These are phyloP conservation scores for Spongilla lacustris DNA, from an alignment of 37 sponge, comb jelly and placozoan genomes.

Conservation along the genomic window DNA sequence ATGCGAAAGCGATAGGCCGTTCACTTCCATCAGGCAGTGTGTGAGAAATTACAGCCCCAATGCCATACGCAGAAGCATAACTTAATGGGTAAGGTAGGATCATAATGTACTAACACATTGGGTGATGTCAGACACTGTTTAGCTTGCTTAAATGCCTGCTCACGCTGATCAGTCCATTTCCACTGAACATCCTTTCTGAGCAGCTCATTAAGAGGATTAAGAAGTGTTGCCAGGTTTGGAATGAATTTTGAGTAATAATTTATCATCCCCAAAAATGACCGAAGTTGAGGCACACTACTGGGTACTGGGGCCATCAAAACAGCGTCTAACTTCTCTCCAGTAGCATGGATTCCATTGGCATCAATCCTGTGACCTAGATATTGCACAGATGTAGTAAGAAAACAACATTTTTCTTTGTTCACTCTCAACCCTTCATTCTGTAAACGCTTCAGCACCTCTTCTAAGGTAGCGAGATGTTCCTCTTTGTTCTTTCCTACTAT, in stretches of 20 bases:
- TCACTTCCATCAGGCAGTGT: conserved; percentile 20
- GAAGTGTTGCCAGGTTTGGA: conserved; percentile 27
- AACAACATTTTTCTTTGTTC: conserved; percentile 29
- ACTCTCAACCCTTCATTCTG: conserved; percentile 21
- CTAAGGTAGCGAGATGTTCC: conserved; percentile 12
- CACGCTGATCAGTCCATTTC: conserved; percentile 26
- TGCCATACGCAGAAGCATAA: conserved; percentile 35
- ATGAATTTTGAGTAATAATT: conserved; percentile 48
- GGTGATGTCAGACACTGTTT: conserved; percentile 20
- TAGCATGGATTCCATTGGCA: conserved; percentile 25
- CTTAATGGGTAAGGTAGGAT: background rate
- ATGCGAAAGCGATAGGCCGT: conserved; percentile 48
- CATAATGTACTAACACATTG: conserved; percentile 30
- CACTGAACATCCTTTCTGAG: conserved; percentile 4
- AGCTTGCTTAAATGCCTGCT: conserved; percentile 11
- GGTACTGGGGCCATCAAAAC: conserved; percentile 34
- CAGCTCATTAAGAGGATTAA: conserved; percentile 28
- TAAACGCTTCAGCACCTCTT: conserved; percentile 26
- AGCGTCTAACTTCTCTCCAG: conserved; percentile 27
- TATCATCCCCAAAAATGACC: conserved; percentile 46
- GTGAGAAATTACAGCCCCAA: conserved; percentile 38
- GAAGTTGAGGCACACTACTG: conserved; percentile 11
- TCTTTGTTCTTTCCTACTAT: background rate
- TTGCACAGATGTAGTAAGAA: conserved; percentile 14
- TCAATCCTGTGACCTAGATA: conserved; percentile 47